Percentiles rank a stretch among this genome's conserved stretches.
Evolutionary conservation across 1,140 invertebrate genomes (phyloP).

Genomic region (Nasonia giraulti): DNA sequence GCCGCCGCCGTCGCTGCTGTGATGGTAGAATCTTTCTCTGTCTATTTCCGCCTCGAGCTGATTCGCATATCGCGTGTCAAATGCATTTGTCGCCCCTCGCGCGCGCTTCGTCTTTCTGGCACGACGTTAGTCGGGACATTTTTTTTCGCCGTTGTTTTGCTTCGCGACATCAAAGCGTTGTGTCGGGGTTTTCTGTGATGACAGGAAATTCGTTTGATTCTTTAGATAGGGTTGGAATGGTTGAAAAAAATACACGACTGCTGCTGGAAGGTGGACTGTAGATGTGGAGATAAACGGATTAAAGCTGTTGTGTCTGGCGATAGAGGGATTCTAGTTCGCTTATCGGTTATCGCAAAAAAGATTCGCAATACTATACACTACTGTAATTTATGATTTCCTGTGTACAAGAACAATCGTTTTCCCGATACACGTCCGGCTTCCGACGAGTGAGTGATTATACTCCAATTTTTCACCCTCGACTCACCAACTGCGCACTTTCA

Average conservation of each 20-base stretch:
- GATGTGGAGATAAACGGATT: not conserved
- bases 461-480: not conserved
- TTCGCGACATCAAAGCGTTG: not conserved
- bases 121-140: not conserved
- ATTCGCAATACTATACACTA: too few species aligned
- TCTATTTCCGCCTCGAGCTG: conserved; percentile 48
- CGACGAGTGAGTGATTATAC: not conserved
- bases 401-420: too few species aligned
- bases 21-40: conserved; percentile 1
- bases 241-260: not conserved
- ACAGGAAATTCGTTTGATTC: not conserved
- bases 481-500: not conserved
- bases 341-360: too few species aligned
- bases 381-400: too few species aligned
- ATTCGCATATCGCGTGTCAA: conserved; percentile 63
- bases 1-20: not conserved
- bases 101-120: not conserved
- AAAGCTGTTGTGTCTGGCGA: too few species aligned
- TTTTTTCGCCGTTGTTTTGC: not conserved
- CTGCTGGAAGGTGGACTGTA: not conserved
- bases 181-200: not conserved
- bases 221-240: not conserved
- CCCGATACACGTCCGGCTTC: too few species aligned
- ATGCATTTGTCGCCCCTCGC: conserved; percentile 41
- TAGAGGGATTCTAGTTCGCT: too few species aligned